Base-by-base conservation (phyloP, 2,888 invertebrate genomes). In the Microctonus hyperodae region DNA sequence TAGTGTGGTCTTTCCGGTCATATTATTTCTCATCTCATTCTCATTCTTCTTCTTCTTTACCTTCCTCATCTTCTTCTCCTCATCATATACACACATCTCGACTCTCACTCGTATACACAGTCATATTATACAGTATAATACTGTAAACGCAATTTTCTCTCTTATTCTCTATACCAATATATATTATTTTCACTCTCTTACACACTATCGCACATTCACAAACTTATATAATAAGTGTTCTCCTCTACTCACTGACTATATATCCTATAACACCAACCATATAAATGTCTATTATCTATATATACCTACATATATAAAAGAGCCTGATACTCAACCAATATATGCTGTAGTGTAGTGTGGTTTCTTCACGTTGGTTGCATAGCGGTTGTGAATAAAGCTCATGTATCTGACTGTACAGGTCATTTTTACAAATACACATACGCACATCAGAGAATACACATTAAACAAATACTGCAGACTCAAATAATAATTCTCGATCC, bases 181-280 rank as follows among this genome's bases (percentile, higher is more conserved):
- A 13, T 53, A 53, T 13, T 53, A 37, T 37, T 22, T 51, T 51
- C 22, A 28, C 23, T 53, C n/a, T 51, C 22, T 22, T 33, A 62
- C 51, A 20, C 50, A 31, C 35, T 20, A 23, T 20, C 48, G 62
- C 67, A 57, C 57, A 23, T 67, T 67, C 62, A 63, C 67, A 37
- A 20, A 57, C 62, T 67, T 62, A 67, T 67, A 67, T 67, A 67
- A 67, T 58, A 67, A 50, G 57, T 44, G 35, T 35, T 35, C 55
- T 48, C 31, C 28, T 11, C 22, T 20, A 10, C 37, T 53, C 44
- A 44, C 31, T 20, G 35, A 44, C 37, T 50, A 23, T 65, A 40
- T 53, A 23, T 48, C 57, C 64, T 25, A 28, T 55, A 44, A 44
- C 44, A 44, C 44, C 16, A 44, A 44, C 44, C 16, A n/a, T 6